Evolutionary conservation across 1,140 invertebrate species (phyloP).

Genomic region (Tenebrio molitor): DNA sequence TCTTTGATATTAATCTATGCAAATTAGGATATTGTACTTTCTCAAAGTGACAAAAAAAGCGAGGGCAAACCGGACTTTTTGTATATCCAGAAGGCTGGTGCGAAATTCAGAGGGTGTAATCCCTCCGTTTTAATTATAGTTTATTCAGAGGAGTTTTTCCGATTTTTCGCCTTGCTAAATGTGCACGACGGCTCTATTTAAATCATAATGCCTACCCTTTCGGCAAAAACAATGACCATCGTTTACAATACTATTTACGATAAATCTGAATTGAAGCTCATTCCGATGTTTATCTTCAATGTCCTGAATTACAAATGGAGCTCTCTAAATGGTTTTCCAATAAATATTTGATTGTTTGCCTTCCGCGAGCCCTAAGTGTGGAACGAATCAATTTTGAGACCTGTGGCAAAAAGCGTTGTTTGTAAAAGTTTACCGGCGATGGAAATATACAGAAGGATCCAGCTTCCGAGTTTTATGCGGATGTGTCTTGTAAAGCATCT

Average conservation of each 20-base stretch:
- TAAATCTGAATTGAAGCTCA: neutral
- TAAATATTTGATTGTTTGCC: conserved; percentile 39
- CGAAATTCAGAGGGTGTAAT: neutral
- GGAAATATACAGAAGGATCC: neutral
- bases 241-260: conserved; percentile 18
- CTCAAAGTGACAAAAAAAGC: conserved; percentile 4
- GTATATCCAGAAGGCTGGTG: neutral
- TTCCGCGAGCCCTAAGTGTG: conserved; percentile 3
- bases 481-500: conserved; percentile 29
- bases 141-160: neutral
- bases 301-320: conserved; percentile 36
- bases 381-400: conserved; percentile 9
- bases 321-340: conserved; percentile 43
- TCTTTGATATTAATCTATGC: conserved; percentile 11
- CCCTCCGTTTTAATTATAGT: conserved; percentile 11
- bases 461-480: neutral
- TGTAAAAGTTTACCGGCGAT: conserved; percentile 1
- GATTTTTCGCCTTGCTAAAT: conserved; percentile 3
- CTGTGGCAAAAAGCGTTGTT: neutral
- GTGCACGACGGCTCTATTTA: neutral
- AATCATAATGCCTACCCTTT: neutral
- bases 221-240: conserved; percentile 3
- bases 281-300: conserved; percentile 35
- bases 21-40: conserved; percentile 5
- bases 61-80: neutral